phyloP scores from a whole-genome alignment of 2,888 invertebrate genomes.

The Dolomedes plantarius region DNA sequence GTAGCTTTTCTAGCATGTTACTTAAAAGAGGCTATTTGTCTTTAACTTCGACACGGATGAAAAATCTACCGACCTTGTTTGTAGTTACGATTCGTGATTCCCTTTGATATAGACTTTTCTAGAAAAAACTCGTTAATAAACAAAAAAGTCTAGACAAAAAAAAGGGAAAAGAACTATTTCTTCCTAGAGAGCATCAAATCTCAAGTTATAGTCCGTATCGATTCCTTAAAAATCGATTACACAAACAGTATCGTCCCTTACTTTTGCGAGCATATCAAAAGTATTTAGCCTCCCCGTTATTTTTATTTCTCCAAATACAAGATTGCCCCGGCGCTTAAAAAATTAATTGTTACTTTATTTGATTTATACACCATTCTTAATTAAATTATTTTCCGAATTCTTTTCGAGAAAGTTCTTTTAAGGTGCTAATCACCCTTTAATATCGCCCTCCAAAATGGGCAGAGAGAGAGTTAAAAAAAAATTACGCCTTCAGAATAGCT shows the following conservation, averaged over 20 bases:
- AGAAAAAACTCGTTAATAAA: no score
- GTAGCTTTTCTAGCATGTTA: no score
- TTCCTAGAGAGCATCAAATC: neutral
- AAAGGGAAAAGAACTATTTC: no score
- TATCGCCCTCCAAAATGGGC: neutral
- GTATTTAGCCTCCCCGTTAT: neutral
- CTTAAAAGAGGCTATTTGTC: no score
- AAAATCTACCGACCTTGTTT: no score
- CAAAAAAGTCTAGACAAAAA: no score
- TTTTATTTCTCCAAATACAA: neutral
- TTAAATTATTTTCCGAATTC: conserved; percentile 18
- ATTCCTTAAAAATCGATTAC: neutral
- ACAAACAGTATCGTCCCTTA: neutral
- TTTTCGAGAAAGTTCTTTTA: conserved; percentile 1
- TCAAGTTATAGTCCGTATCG: neutral
- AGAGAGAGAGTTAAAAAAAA: neutral
- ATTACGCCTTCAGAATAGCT: neutral
- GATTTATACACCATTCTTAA: conserved; percentile 16
- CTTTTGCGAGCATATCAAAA: neutral
- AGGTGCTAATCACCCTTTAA: conserved; percentile 16
- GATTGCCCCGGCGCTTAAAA: neutral
- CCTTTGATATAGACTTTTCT: no score
- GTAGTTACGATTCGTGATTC: no score
- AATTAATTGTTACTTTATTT: conserved; percentile 9
- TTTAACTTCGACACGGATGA: no score